Conservation (phyloP, 2,797 vertebrate genomes). For the Rhynchonycteris naso region DNA sequence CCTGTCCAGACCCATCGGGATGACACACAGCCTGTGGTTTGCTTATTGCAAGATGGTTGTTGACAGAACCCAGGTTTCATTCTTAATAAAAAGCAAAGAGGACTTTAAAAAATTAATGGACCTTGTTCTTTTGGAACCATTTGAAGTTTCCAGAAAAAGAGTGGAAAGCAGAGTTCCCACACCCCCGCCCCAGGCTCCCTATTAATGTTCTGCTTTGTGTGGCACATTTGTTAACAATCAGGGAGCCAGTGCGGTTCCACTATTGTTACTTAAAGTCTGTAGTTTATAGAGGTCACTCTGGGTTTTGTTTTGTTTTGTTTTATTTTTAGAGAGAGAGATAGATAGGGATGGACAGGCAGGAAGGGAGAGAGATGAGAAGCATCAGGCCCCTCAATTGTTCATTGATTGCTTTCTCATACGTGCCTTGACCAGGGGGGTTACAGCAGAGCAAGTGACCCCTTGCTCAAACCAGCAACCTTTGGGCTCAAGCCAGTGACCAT, state of each 20-base stretch:
- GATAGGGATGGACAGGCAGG: no score
- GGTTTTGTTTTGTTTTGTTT: no score
- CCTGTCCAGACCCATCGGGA: neutral
- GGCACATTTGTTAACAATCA: rapidly evolving
- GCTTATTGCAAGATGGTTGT: neutral
- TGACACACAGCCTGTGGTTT: neutral
- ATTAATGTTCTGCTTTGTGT: rapidly evolving
- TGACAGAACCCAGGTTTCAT: conserved; percentile 17
- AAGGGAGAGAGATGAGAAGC: no score
- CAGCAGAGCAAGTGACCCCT: no score
- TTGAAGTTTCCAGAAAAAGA: neutral
- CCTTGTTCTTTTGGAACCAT: neutral
- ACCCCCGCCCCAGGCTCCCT: rapidly evolving
- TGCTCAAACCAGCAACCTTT: no score
- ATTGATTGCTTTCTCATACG: no score
- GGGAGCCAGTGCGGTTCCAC: rapidly evolving
- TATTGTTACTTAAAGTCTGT: neutral
- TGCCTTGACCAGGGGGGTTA: no score
- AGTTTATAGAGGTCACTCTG: neutral
- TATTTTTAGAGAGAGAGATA: no score
- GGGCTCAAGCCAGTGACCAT: no score
- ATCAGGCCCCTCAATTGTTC: no score
- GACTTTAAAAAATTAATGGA: neutral
- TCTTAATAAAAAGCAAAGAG: conserved; percentile 13
- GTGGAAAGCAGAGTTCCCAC: neutral